Percentiles rank a stretch among this genome's conserved stretches.
These are phyloP conservation scores for Netelia fuscicornis DNA, from an alignment of 2,888 invertebrate genomes.

Conservation along the genomic window DNA sequence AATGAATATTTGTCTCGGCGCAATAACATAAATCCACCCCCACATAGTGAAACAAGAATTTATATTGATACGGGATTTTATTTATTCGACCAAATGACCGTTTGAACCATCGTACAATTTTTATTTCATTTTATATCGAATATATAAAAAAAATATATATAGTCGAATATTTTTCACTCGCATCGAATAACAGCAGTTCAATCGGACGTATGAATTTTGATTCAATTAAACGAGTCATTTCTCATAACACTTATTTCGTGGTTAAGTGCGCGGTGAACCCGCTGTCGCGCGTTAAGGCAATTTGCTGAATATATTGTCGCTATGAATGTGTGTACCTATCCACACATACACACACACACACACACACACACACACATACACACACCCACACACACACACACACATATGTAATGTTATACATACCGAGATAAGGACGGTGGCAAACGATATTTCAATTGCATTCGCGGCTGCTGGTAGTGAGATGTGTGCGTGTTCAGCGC, in stretches of 20 bases:
- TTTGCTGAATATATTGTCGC: not conserved
- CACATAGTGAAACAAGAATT: no score
- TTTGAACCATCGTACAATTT: no score
- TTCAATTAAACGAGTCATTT: not conserved
- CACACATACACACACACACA: not conserved
- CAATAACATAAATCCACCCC: no score
- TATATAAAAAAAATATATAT: no score
- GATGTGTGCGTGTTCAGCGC: conserved; percentile 43
- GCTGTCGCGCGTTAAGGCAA: not conserved
- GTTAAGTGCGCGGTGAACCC: not conserved
- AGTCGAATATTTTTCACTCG: no score
- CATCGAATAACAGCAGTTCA: no score
- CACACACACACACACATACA: not conserved
- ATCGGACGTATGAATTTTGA: not conserved
- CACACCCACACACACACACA: not conserved
- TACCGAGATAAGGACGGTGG: conserved; percentile 38
- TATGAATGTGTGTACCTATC: not conserved
- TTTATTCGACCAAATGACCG: no score
- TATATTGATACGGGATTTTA: no score
- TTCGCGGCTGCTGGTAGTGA: conserved; percentile 40
- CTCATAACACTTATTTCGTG: not conserved
- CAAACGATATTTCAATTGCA: conserved; percentile 61
- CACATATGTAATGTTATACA: not conserved
- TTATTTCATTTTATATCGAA: no score
- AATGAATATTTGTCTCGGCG: no score